Evolutionary conservation across 2,888 invertebrate genomes (phyloP), one percentile per base, ranked within the genome.

Genomic region (Drosophila rellima): DNA sequence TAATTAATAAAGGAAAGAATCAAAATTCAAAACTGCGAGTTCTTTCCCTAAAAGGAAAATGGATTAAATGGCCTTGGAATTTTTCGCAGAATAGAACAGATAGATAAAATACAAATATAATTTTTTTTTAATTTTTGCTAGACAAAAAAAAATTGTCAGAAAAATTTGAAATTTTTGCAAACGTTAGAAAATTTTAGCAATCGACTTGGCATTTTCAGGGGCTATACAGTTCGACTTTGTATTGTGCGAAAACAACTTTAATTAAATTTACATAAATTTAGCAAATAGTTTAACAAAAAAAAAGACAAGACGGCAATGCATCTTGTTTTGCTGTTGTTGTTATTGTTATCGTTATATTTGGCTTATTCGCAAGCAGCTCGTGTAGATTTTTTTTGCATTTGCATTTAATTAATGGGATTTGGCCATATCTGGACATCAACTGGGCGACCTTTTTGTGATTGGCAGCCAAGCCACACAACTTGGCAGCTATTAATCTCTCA

Each of bases 401-500:
- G 86, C 84, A 77, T 86, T 78, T 86, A 77, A 83, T 81, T 86
- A 86, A 83, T 83, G 76, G 70, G 74, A 73, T 69, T 78, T 77
- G 61, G 31, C 70, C 71, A 80, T 60, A 75, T 74, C 80, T 82
- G 83, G 82, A 64, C 77, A 86, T 76, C 81, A 83, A 81, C 81
- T 79, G 74, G 82, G 63, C 87, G 84, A 83, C 84, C 83, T 86
- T 83, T 86, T 82, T 81, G 74, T 86, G 87, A 83, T 86, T 86
- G 83, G 87, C 83, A 83, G 78, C 79, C 74, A 69, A 83, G 66
- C 55, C 72, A 45, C 61, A 74, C 60, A 64, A 56, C 29, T 68
- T 74, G 84, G 70, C 87, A 81, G 83, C 87, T 73, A 83, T 83
- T 86, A 86, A 83, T 86, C 81, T 86, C n/a, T 81, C 29, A 48